Percentiles rank a stretch among this genome's conserved stretches.
Conservation (phyloP, 2,888 invertebrate genomes). For the Pseudeuparius sepicola region DNA sequence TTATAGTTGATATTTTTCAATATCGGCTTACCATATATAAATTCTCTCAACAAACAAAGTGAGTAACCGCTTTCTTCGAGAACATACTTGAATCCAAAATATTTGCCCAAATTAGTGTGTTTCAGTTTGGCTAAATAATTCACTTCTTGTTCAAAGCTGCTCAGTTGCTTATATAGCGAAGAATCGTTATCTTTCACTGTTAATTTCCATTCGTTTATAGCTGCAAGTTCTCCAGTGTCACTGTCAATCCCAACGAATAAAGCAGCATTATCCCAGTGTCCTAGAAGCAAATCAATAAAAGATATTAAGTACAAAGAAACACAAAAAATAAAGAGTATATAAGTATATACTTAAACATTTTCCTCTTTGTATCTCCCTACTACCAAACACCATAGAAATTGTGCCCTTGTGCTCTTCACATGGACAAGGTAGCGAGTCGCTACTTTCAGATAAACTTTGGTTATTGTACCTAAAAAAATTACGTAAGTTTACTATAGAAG, state of each 20-base stretch:
- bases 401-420: slow-evolving; percentile 49
- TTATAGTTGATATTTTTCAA: too few species aligned
- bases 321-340: slow-evolving; percentile 8
- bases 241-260: slow-evolving; percentile 71
- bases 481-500: too few species aligned
- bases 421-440: slow-evolving; percentile 44
- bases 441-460: slow-evolving; percentile 47
- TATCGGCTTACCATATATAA: slow-evolving; percentile 45
- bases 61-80: slow-evolving; percentile 52
- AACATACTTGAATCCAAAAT: slow-evolving; percentile 58
- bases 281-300: too few species aligned
- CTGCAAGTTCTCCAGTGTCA: slow-evolving; percentile 58
- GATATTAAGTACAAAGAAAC: too few species aligned
- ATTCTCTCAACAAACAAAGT: slow-evolving; percentile 62
- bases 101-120: slow-evolving; percentile 64
- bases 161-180: slow-evolving; percentile 47
- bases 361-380: slow-evolving; percentile 58
- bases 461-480: slow-evolving; percentile 24
- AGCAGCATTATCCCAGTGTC: too few species aligned
- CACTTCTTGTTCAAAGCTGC: slow-evolving; percentile 68
- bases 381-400: slow-evolving; percentile 45
- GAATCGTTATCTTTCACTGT: slow-evolving; percentile 36
- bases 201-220: slow-evolving; percentile 68
- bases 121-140: slow-evolving; percentile 57
- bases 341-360: slow-evolving; percentile 56